Conservation (phyloP, 2,113 vertebrate species). For the Cichladusa arquata region DNA sequence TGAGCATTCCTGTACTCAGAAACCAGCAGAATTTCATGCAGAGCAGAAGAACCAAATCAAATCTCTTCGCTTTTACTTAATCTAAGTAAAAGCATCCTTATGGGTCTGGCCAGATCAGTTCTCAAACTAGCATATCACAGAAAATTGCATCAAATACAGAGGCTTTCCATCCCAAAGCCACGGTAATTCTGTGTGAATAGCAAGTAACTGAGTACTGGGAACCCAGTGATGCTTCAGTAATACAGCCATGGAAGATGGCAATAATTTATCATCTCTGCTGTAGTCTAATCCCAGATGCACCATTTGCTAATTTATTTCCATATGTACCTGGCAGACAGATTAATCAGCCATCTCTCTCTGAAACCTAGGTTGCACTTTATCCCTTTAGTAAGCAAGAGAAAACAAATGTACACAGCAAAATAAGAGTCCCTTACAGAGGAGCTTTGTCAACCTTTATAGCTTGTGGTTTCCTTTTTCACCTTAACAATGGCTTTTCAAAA, state of each 20-base stretch:
- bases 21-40: background rate
- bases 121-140: background rate
- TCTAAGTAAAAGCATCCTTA: background rate
- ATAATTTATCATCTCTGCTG: constrained; percentile 79
- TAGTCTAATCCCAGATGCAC: constrained; percentile 74
- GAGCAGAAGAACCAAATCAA: background rate
- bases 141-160: constrained; percentile 38
- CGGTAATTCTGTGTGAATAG: background rate
- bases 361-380: constrained; percentile 69
- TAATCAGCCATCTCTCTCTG: constrained; percentile 75
- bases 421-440: constrained; percentile 46
- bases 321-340: constrained; percentile 81
- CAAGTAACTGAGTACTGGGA: constrained; percentile 31
- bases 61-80: background rate
- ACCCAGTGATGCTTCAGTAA: constrained; percentile 64
- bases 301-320: constrained; percentile 83
- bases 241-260: constrained; percentile 52
- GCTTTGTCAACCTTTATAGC: background rate
- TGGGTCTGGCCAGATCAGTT: background rate
- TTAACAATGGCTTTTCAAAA: constrained; percentile 32
- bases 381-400: constrained; percentile 65
- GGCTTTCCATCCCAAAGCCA: constrained; percentile 24
- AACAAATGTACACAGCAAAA: constrained; percentile 58
- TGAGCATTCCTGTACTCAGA: background rate
- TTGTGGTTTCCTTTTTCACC: background rate